Evolutionary conservation across 2,797 vertebrate species (phyloP).

Genomic region (Perdix hodgsoniae): DNA sequence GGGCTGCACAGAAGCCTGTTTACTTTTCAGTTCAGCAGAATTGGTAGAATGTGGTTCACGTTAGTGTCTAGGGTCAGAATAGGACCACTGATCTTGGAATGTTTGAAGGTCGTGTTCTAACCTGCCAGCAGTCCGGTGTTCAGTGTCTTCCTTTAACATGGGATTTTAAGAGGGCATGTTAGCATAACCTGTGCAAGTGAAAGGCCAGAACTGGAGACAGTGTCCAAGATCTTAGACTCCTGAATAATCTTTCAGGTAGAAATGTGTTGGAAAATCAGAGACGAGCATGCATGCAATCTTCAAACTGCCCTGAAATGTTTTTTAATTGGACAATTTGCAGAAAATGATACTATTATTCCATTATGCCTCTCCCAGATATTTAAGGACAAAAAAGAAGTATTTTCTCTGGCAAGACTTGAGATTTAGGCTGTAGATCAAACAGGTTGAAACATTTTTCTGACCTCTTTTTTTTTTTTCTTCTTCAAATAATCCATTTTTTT

Average conservation of each 20-base stretch:
- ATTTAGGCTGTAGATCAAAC: constrained; percentile 42
- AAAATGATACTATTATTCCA: constrained; percentile 15
- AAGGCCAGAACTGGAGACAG: background rate
- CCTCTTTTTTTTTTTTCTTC: background rate
- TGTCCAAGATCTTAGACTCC: background rate
- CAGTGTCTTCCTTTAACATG: background rate
- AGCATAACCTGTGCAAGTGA: background rate
- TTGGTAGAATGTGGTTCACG: background rate
- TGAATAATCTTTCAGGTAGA: background rate
- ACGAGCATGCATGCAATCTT: background rate
- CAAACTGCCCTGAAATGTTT: constrained; percentile 1
- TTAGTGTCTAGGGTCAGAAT: background rate
- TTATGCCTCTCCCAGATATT: background rate
- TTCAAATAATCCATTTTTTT: background rate
- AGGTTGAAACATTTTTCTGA: constrained; percentile 37
- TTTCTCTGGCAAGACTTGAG: constrained; percentile 53
- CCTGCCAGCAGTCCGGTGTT: background rate
- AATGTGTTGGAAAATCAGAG: background rate
- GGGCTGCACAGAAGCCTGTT: background rate
- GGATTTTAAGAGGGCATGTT: background rate
- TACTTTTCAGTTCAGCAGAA: background rate
- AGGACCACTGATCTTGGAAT: background rate
- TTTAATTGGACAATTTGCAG: constrained; percentile 1
- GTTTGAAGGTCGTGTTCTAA: background rate
- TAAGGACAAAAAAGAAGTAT: background rate